Percentiles rank a stretch among this genome's conserved stretches.
These are phyloP conservation scores for Tetrao urogallus DNA, from an alignment of 2,113 vertebrate species.

Conservation along the genomic window DNA sequence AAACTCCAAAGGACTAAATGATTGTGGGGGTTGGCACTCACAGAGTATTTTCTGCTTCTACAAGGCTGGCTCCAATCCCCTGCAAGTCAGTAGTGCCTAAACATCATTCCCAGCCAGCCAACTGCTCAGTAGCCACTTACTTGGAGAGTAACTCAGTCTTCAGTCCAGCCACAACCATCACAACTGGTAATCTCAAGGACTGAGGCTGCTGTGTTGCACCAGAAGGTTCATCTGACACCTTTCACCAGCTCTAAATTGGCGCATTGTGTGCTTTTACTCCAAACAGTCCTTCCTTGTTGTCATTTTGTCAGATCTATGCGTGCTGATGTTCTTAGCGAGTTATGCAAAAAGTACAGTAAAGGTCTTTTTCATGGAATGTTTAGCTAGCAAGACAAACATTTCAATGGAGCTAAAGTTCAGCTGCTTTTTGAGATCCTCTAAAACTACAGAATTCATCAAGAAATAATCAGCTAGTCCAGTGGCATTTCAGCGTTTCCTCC, in stretches of 20 bases:
- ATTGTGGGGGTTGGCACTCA: conserved; percentile 9
- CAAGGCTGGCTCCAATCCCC: conserved; percentile 2
- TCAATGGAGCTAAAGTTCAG: neutral
- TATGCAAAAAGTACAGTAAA: neutral
- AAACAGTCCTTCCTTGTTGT: neutral
- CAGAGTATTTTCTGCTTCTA: neutral
- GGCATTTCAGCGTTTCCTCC: conserved; percentile 9
- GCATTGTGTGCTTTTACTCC: conserved; percentile 17
- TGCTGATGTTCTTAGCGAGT: neutral
- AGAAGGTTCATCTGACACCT: conserved; percentile 13
- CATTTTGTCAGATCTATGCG: conserved; percentile 1
- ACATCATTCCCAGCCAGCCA: neutral
- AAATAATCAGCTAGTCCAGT: neutral
- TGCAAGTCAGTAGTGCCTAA: conserved; percentile 56
- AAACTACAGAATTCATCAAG: neutral
- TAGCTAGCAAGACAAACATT: neutral
- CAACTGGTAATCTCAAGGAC: neutral
- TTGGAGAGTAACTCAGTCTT: neutral
- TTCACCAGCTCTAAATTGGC: neutral
- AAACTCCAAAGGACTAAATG: conserved; percentile 7
- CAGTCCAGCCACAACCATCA: neutral
- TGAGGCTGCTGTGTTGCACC: neutral
- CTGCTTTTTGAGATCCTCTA: neutral
- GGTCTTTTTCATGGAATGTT: neutral
- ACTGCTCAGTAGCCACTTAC: neutral